Conservation (phyloP, 2,888 invertebrate species). For the Cryptocheilus praepositus region DNA sequence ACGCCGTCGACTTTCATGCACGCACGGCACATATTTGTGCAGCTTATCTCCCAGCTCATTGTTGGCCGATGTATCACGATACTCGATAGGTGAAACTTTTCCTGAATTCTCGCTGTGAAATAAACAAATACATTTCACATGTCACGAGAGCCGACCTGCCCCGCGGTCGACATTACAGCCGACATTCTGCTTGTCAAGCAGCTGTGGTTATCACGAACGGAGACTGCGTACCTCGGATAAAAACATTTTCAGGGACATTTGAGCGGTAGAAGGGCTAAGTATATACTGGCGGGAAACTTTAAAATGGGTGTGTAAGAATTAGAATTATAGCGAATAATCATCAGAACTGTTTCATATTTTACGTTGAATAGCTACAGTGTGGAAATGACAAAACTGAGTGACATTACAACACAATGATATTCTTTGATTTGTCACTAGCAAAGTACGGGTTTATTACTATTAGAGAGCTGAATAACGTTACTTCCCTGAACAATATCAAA, state of each 20-base stretch:
- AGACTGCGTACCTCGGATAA: background rate
- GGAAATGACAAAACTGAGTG: too few species aligned
- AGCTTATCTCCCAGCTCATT: slow-evolving; percentile 60
- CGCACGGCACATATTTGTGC: slow-evolving; percentile 68
- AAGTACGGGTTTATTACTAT: too few species aligned
- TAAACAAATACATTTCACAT: slow-evolving; percentile 45
- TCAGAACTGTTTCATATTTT: too few species aligned
- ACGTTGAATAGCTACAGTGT: too few species aligned
- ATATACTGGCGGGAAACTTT: background rate
- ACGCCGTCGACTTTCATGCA: slow-evolving; percentile 70
- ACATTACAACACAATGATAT: too few species aligned
- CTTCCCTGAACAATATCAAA: too few species aligned
- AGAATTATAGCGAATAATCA: too few species aligned
- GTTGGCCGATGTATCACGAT: slow-evolving; percentile 18
- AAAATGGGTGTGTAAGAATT: too few species aligned
- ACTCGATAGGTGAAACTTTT: slow-evolving; percentile 18
- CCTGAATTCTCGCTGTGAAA: slow-evolving; percentile 5
- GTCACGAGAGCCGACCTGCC: slow-evolving; percentile 23
- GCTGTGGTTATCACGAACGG: background rate
- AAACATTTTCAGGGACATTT: background rate
- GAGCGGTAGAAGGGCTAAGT: background rate
- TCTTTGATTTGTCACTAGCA: too few species aligned
- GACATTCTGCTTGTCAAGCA: background rate
- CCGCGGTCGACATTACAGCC: background rate
- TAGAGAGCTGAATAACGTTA: too few species aligned